Evolutionary conservation across 2,797 vertebrate genomes (phyloP).

Genomic region (Australoheros facetus): DNA sequence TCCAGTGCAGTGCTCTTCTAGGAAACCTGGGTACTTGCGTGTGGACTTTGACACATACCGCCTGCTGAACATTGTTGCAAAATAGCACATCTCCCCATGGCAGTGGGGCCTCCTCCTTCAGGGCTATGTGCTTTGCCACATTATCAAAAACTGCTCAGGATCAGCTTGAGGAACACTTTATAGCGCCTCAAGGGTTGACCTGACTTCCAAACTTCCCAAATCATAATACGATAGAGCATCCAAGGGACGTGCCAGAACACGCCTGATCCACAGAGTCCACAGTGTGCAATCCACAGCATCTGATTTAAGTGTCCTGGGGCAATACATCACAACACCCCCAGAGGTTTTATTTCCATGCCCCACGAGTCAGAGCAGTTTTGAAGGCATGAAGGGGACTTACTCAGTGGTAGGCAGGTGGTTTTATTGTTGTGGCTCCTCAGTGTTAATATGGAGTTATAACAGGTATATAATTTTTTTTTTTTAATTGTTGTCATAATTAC

Average conservation of each 20-base stretch:
- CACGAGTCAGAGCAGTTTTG: neutral
- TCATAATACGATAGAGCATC: neutral
- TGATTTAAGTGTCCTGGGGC: neutral
- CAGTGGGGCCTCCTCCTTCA: neutral
- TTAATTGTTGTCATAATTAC: neutral
- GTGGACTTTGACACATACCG: neutral
- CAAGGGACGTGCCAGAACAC: neutral
- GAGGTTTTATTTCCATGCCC: neutral
- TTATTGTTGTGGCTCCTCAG: neutral
- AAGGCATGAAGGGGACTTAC: neutral
- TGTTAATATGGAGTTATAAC: neutral
- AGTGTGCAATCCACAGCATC: too few species aligned
- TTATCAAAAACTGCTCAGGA: neutral
- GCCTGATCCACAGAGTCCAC: neutral
- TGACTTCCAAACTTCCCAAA: neutral
- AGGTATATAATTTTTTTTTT: neutral
- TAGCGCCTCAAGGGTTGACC: neutral
- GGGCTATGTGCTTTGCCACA: neutral
- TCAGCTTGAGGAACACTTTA: neutral
- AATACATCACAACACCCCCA: neutral
- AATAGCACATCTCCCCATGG: neutral
- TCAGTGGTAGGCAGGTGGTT: neutral
- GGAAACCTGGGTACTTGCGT: neutral
- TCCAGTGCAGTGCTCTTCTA: neutral
- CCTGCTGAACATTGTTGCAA: neutral